These are phyloP conservation scores for Drosophila micromelanica DNA, from an alignment of 1,140 invertebrate genomes.

Conservation along the genomic window DNA sequence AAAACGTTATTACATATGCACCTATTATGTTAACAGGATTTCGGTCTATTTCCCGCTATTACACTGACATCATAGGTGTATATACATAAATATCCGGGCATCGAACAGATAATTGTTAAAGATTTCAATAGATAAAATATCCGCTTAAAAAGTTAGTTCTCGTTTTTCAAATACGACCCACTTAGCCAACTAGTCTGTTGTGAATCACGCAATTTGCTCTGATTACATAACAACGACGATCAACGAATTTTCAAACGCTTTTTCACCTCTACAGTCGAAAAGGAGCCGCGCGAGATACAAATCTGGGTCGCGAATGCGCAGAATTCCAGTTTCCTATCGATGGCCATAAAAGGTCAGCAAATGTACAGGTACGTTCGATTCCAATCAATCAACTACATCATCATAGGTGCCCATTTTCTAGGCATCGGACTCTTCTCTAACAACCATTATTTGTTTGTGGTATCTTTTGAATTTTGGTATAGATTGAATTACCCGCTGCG, in stretches of 20 bases:
- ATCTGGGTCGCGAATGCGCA: slow-evolving; percentile 91
- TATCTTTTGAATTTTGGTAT: slow-evolving; percentile 3
- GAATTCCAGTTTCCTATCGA: slow-evolving; percentile 91
- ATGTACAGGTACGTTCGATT: slow-evolving; percentile 86
- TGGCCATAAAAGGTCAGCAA: slow-evolving; percentile 91
- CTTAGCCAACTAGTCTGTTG: background rate
- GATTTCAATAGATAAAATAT: too few relatives aligned
- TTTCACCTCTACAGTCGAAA: slow-evolving; percentile 86
- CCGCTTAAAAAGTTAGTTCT: too few relatives aligned
- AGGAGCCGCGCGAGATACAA: slow-evolving; percentile 89
- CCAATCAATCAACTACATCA: slow-evolving; percentile 15
- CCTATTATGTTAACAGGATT: slow-evolving; percentile 32
- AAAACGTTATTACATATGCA: slow-evolving; percentile 13
- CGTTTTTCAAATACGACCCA: background rate
- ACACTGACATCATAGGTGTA: slow-evolving; percentile 1
- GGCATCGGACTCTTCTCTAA: background rate
- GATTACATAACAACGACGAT: slow-evolving; percentile 43
- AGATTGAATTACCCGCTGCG: slow-evolving; percentile 92
- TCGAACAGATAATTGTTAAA: background rate
- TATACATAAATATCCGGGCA: background rate
- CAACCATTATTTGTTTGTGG: background rate
- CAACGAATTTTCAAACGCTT: slow-evolving; percentile 21
- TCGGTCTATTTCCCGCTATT: background rate
- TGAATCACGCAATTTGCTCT: slow-evolving; percentile 29
- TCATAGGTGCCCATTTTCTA: slow-evolving; percentile 1